A percentile compares a stretch with the other conserved stretches of the same genome.
phyloP scores from a whole-genome alignment of 2,797 vertebrate species.

The Tympanoctomys barrerae region DNA sequence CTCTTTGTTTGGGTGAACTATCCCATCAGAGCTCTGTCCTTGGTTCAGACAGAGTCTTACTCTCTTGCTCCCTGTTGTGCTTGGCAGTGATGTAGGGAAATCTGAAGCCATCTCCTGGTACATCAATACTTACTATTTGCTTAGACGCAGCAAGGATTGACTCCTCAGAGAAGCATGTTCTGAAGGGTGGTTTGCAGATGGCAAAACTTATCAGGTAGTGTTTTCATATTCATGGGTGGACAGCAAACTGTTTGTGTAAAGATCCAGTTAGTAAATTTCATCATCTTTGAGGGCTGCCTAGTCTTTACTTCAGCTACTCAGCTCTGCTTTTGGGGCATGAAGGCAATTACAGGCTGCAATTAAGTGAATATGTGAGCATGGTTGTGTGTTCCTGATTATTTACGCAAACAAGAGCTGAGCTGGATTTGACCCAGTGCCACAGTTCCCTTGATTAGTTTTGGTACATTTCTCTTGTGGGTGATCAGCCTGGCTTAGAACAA shows the following conservation, averaged over 20 bases:
- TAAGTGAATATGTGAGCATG: not conserved
- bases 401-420: not conserved
- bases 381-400: conserved; percentile 9
- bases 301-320: not conserved
- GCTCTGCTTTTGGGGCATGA: not conserved
- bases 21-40: not conserved
- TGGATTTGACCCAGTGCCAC: not conserved
- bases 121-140: not conserved
- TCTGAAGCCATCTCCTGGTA: not conserved
- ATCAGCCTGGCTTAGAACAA: not conserved
- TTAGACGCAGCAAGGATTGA: not conserved
- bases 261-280: not conserved
- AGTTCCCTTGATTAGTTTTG: not conserved
- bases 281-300: not conserved
- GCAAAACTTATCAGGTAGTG: not conserved
- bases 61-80: not conserved
- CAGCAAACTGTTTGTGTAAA: conserved; percentile 13
- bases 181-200: not conserved
- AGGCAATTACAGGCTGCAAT: not conserved
- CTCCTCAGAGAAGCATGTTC: not conserved
- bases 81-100: not conserved
- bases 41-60: not conserved
- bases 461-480: not conserved
- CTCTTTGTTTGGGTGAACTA: not conserved
- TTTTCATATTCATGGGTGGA: not conserved